Base-by-base conservation (phyloP, 2,888 invertebrate genomes). In the Amiota minor region DNA sequence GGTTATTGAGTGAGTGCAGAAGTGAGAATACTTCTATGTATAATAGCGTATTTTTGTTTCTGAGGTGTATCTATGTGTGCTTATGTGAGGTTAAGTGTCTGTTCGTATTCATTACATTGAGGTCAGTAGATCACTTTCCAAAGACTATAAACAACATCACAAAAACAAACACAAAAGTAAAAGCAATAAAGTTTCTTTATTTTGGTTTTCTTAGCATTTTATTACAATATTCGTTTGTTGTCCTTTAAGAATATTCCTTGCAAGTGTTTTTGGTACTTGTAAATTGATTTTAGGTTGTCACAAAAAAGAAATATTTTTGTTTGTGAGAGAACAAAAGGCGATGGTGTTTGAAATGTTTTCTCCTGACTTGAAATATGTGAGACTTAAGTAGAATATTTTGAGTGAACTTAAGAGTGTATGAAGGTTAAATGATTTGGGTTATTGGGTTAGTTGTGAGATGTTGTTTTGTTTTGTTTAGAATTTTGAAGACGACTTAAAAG, bases 11-110 rank as follows among this genome's bases (percentile, higher is more conserved):
- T 35, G 35, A 35, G 6, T 35, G 35, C 3, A 16, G 8, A 53
- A 53, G 3, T 53, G 53, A 53, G 16, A 69, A 77, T 71, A 50
- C 65, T 70, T 59, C 74, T 72, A 75, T 76, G 61, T 70, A 74
- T 74, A 80, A 77, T 75, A 78, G 74, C 72, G 65, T 64, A 70
- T 61, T 71, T 74, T 50, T 61, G 70, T 61, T 50, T 70, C 71
- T 20, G 9, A 53, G 72, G 72, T 61, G 49, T 72, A 35, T 53
- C 67, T 35, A n/a, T 20, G 59, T 59, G 2, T 59, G 56, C n/a
- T 55, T 14, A 65, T 53, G 49, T 65, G 71, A 10, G 18, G n/a
- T 16, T 10, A 45, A 20, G n/a, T 2, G 18, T 20, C n/a, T 11
- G 53, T n/a, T n/a, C 46, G 23, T 10, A 12, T 11, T 14, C 53